Base-by-base conservation (phyloP, 2,888 invertebrate genomes). In the Leptopilina myrica region DNA sequence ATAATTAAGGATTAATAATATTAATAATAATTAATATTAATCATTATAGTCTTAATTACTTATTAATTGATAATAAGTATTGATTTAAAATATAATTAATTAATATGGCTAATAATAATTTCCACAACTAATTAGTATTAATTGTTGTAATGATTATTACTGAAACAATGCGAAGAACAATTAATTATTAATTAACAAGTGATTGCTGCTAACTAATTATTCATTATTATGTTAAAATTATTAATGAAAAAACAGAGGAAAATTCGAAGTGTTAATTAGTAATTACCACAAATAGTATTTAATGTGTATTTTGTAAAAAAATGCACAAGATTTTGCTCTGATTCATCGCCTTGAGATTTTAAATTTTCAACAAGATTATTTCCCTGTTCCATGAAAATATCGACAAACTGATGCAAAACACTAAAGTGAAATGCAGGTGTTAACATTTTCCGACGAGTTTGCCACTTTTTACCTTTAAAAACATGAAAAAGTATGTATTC, bases 251-350 rank as follows among this genome's bases (percentile, higher is more conserved):
- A 33, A 33, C 3, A 33, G 4, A 33, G 33, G 33, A 33, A 33
- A 33, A 33, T 5, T 33, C 33, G 33, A 33, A 33, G 33, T 33
- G 33, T 56, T n/a, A 56, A 20, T 20, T 11, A 49, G 12, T 49
- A 49, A 49, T 49, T 49, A 95, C 95, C 95, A 88, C 95, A 95
- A 81, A 96, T 94, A 56, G 94, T 93, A 87, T 95, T 94, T 0
- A 96, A 92, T 1, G 95, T 93, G 85, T 94, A 93, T 65, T 92
- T 93, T 0, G 95, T 93, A 64, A 95, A 91, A 26, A 94, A 89
- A 6, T 93, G 93, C 26, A 93, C 91, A 0, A 96, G 89, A 84
- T 95, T 75, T 7, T 77, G 64, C 6, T 79, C 67, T 0, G 90
- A 85, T 4, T 89, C 79, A 79, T 85, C 81, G 14, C 86, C 87